Conservation (phyloP, 2,888 invertebrate genomes). For the Acronicta alni region DNA sequence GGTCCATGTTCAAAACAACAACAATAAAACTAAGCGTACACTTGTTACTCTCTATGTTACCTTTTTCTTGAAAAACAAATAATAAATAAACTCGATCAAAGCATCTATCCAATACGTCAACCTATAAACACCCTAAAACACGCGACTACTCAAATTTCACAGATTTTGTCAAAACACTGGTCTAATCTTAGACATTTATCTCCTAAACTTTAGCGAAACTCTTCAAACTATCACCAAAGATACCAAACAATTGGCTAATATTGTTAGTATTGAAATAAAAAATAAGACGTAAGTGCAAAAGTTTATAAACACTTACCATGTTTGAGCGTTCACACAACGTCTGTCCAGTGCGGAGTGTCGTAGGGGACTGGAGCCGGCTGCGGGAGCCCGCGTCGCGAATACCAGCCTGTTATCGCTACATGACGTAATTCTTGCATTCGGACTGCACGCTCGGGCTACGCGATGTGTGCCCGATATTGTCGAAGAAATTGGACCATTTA, state of each 20-base stretch:
- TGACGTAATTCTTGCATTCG: slow-evolving; percentile 77
- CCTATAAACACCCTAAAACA: slow-evolving; percentile 44
- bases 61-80: slow-evolving; percentile 16
- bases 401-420: slow-evolving; percentile 66
- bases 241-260: background rate
- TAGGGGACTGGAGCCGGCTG: slow-evolving; percentile 54
- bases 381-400: slow-evolving; percentile 32
- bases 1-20: background rate
- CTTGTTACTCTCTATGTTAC: background rate
- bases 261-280: slow-evolving; percentile 11
- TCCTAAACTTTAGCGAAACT: background rate
- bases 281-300: slow-evolving; percentile 45
- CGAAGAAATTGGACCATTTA: slow-evolving; percentile 50
- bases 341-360: slow-evolving; percentile 43
- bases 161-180: slow-evolving; percentile 34
- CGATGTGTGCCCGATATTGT: slow-evolving; percentile 43
- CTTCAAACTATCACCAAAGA: slow-evolving; percentile 10
- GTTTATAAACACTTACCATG: slow-evolving; percentile 73
- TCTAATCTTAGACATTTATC: slow-evolving; percentile 30
- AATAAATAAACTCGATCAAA: slow-evolving; percentile 9
- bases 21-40: background rate
- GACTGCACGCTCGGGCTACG: slow-evolving; percentile 60
- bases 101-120: slow-evolving; percentile 16
- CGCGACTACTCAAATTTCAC: slow-evolving; percentile 40
- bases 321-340: slow-evolving; percentile 51